Conservation (phyloP, 2,113 vertebrate species). For the Pteruthius melanotis region DNA sequence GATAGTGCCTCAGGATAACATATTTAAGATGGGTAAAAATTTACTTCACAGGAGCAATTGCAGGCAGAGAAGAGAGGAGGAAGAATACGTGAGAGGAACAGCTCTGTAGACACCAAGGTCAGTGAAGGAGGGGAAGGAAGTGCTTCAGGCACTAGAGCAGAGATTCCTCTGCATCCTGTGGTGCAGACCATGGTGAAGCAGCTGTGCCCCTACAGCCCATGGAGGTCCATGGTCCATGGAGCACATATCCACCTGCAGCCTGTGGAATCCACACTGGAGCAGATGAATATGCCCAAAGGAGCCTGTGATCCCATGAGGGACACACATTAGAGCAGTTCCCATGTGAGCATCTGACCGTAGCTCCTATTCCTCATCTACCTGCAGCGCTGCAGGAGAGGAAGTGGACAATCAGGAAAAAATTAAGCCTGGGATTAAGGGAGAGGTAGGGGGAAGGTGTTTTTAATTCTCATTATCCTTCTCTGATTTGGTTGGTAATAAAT, state of each 20-base stretch:
- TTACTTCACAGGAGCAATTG: background rate
- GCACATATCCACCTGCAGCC: background rate
- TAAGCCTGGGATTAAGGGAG: background rate
- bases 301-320: accelerated
- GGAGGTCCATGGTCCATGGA: background rate
- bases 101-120: background rate
- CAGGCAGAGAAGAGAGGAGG: background rate
- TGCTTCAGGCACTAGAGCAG: background rate
- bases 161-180: accelerated
- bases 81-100: background rate
- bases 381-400: background rate
- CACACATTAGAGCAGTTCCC: background rate
- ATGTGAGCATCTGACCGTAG: background rate
- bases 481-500: background rate
- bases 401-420: background rate
- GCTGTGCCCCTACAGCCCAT: background rate
- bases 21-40: background rate
- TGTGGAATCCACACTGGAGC: background rate
- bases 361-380: too few relatives aligned
- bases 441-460: background rate
- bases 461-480: background rate
- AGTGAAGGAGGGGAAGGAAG: background rate
- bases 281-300: background rate
- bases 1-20: background rate
- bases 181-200: background rate